Percentiles rank a stretch among this genome's conserved stretches.
Evolutionary conservation across 2,888 invertebrate genomes (phyloP).

Genomic region (Drosophila mayaguana): DNA sequence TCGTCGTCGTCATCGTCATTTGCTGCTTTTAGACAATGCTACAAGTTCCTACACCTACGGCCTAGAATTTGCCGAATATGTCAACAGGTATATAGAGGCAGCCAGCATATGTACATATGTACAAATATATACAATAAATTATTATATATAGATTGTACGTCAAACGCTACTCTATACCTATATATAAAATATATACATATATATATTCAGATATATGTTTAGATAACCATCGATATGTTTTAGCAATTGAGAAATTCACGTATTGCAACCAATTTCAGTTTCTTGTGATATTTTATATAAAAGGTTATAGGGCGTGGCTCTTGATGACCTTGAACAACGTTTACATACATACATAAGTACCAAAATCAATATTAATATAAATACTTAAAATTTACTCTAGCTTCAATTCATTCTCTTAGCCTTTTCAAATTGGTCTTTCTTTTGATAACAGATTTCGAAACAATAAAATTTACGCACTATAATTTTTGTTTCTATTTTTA

Average conservation of each 20-base stretch:
- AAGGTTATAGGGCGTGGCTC: slow-evolving; percentile 19
- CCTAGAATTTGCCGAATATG: slow-evolving; percentile 80
- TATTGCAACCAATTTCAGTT: slow-evolving; percentile 30
- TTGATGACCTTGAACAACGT: slow-evolving; percentile 36
- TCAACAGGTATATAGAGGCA: slow-evolving; percentile 74
- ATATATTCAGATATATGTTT: slow-evolving; percentile 8
- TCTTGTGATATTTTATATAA: slow-evolving; percentile 23
- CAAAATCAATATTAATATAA: background rate
- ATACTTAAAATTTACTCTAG: too few relatives aligned
- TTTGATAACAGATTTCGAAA: background rate
- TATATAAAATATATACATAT: slow-evolving; percentile 18
- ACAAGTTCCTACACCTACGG: slow-evolving; percentile 79
- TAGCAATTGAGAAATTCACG: slow-evolving; percentile 41
- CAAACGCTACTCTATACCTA: slow-evolving; percentile 29
- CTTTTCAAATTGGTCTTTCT: background rate
- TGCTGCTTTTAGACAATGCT: slow-evolving; percentile 77
- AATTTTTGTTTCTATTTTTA: too few relatives aligned
- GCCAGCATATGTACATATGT: slow-evolving; percentile 14
- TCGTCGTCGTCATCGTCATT: slow-evolving; percentile 64
- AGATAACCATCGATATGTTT: slow-evolving; percentile 31
- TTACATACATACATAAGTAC: background rate
- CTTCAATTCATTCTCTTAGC: background rate
- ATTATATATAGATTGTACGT: slow-evolving; percentile 38
- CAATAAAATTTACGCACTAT: background rate
- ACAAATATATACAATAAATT: slow-evolving; percentile 15